Conservation (phyloP, 2,888 invertebrate species). For the Lasiommata megera region DNA sequence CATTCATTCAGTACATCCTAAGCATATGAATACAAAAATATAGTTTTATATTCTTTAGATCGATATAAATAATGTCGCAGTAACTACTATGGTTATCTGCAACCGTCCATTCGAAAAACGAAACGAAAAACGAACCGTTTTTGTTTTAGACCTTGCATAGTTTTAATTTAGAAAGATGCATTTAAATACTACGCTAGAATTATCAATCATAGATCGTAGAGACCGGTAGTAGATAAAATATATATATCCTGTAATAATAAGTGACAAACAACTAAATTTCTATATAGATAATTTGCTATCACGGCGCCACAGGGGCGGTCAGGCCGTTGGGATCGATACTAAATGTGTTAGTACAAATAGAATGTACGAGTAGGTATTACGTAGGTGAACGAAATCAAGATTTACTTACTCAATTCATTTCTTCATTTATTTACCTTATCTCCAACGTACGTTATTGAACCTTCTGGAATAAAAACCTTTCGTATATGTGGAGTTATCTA, state of each 20-base stretch:
- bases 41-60: too few species aligned
- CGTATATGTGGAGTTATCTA: too few species aligned
- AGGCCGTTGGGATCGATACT: conserved; percentile 47
- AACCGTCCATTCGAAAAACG: too few species aligned
- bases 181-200: too few species aligned
- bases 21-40: too few species aligned
- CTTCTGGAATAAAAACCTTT: not conserved
- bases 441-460: not conserved
- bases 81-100: too few species aligned
- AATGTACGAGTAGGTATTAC: conserved; percentile 30
- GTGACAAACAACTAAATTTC: conserved; percentile 35
- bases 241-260: not conserved
- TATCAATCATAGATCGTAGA: too few species aligned
- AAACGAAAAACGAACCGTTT: too few species aligned
- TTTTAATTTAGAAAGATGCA: too few species aligned
- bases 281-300: conserved; percentile 43
- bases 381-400: conserved; percentile 40
- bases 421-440: conserved; percentile 8
- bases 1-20: too few species aligned
- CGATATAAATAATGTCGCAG: too few species aligned
- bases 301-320: conserved; percentile 55
- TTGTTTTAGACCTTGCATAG: too few species aligned
- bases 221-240: not conserved
- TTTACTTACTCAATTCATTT: conserved; percentile 20
- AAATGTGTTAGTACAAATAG: conserved; percentile 39